phyloP scores from a whole-genome alignment of 2,113 vertebrate species.

The Pyxicephalus adspersus region DNA sequence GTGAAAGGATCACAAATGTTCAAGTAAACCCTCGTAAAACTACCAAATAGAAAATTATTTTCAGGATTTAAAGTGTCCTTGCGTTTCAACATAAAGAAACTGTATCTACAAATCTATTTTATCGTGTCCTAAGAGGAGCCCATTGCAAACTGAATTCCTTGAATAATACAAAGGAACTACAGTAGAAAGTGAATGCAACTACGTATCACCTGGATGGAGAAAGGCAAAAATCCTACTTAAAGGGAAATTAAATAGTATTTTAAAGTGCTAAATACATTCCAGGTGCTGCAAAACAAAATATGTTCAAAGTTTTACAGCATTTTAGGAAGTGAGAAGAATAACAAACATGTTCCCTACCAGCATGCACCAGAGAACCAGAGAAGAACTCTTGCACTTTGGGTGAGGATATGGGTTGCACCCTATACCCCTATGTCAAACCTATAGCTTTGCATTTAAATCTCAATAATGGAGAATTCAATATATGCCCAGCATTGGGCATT shows the following conservation, averaged over 20 bases:
- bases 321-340: too few relatives aligned
- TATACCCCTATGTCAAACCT: too few relatives aligned
- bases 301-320: too few relatives aligned
- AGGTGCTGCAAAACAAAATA: too few relatives aligned
- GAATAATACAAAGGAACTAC: constrained; percentile 13
- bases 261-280: too few relatives aligned
- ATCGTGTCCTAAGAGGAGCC: constrained; percentile 4
- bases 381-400: too few relatives aligned
- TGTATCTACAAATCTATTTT: constrained; percentile 40
- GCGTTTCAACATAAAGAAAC: constrained; percentile 35
- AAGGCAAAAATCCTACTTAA: background rate
- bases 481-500: too few relatives aligned
- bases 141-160: background rate
- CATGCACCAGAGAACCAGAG: too few relatives aligned
- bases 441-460: too few relatives aligned
- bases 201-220: background rate
- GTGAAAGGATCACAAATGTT: constrained; percentile 53
- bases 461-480: too few relatives aligned
- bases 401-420: too few relatives aligned
- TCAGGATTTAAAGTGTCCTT: constrained; percentile 45
- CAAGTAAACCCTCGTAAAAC: constrained; percentile 51
- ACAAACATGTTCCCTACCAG: too few relatives aligned
- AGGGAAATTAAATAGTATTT: background rate
- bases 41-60: constrained; percentile 54
- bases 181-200: background rate